Conservation (phyloP, 2,797 vertebrate species). For the Gallirallus australis region DNA sequence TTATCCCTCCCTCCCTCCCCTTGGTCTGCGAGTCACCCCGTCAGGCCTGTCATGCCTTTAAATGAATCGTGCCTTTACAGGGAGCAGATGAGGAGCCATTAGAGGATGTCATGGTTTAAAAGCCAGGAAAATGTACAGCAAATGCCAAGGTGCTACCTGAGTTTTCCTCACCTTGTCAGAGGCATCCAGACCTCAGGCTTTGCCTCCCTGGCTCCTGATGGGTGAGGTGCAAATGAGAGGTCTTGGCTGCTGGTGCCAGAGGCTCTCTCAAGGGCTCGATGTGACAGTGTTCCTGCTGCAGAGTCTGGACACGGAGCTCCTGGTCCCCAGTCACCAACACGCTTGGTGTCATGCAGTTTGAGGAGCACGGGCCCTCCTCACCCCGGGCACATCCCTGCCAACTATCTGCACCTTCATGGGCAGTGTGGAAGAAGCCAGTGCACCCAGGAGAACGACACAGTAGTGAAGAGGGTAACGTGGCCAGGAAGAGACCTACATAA, state of each 20-base stretch:
- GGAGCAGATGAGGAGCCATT: background rate
- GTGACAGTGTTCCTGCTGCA: background rate
- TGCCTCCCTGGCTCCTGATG: fast-evolving
- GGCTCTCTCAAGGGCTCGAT: background rate
- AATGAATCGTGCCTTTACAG: background rate
- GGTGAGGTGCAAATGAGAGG: background rate
- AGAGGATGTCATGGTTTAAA: background rate
- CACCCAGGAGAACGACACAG: fast-evolving
- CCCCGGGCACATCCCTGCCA: background rate
- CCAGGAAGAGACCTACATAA: fast-evolving
- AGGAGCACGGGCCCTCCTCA: background rate
- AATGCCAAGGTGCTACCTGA: background rate
- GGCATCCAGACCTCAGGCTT: background rate
- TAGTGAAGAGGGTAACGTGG: no score
- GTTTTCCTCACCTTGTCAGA: background rate
- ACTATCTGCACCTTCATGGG: background rate
- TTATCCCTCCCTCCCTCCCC: background rate
- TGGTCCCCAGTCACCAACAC: fast-evolving
- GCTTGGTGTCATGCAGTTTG: no score
- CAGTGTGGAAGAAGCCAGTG: background rate
- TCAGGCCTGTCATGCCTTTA: background rate
- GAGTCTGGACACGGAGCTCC: background rate
- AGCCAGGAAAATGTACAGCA: background rate
- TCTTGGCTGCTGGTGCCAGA: background rate
- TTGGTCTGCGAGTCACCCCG: background rate